Evolutionary conservation across 1,140 invertebrate genomes (phyloP), one percentile per base, ranked within the genome.

Genomic region (Elymnias hypermnestra): DNA sequence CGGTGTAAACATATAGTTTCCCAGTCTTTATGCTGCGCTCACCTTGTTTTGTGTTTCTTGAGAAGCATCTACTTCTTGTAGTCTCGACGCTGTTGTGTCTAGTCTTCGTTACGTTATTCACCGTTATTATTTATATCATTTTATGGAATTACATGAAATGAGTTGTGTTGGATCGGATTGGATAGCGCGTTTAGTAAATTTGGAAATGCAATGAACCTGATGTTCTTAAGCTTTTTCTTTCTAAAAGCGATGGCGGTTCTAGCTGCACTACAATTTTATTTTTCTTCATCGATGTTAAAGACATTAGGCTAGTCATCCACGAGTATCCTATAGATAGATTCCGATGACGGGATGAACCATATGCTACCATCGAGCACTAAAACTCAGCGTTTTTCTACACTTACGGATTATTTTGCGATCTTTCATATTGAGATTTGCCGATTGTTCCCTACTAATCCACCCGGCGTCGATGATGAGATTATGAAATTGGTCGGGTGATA

Each of bases 401-500:
- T 79, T 79, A 82, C 79, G 67, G 58, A 71, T 63, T 41, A 43
- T 52, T 44, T 60, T 55, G 56, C 46, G 56, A 68, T 71, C 70
- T 58, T 61, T 78, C 60, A 43, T 60, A 64, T 69, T 64, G 68
- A 65, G 63, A 73, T 53, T 72, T 67, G 59, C 54, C 63, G 72
- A 66, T 62, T 52, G 48, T 60, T 72, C 66, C 74, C 74, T 81
- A 81, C 52, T 52, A 71, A 51, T 76, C 62, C 72, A 63, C 56
- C 56, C 65, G 54, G 65, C 60, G 67, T 57, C 63, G 64, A 58
- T 69, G 73, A 51, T 57, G 68, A 68, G 53, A 62, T 68, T 72
- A 81, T 67, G 72, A 73, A 72, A 79, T 77, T 77, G 76, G 68
- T 83, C 73, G 66, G 75, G 73, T 75, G 75, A 81, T 70, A 83